phyloP scores from a whole-genome alignment of 2,888 invertebrate species.

The Didymodactylos carnosus region DNA sequence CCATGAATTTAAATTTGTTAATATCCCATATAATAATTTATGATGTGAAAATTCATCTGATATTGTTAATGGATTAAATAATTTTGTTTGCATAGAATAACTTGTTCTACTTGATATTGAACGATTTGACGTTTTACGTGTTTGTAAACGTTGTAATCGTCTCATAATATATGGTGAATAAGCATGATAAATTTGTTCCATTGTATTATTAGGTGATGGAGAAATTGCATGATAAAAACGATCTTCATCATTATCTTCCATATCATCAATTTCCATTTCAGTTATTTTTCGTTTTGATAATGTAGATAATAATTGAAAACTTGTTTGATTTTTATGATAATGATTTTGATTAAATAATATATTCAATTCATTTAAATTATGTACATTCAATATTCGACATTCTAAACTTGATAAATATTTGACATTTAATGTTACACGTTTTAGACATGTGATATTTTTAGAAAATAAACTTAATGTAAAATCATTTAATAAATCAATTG shows the following conservation, averaged over 20 bases:
- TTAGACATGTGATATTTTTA: slow-evolving; percentile 42
- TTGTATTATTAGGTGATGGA: neutral
- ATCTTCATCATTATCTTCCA: too few relatives aligned
- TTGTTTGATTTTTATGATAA: neutral
- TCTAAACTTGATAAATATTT: slow-evolving; percentile 19
- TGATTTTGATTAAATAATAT: neutral
- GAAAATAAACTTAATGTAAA: slow-evolving; percentile 44
- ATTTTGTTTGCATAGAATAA: neutral
- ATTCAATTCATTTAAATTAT: neutral
- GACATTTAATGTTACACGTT: slow-evolving; percentile 43
- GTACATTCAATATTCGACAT: neutral
- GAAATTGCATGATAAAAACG: neutral
- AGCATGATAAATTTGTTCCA: neutral
- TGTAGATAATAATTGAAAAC: too few relatives aligned
- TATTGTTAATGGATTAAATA: neutral
- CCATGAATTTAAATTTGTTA: neutral
- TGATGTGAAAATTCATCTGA: neutral
- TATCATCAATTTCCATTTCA: too few relatives aligned
- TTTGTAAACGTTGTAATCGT: neutral
- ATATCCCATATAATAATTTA: neutral
- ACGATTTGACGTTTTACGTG: neutral
- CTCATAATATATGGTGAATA: neutral
- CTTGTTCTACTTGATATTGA: neutral
- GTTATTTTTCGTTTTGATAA: too few relatives aligned
- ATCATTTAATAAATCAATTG: slow-evolving; percentile 39